These are phyloP conservation scores for Pollenia amentaria DNA, from an alignment of 2,888 invertebrate species.

Conservation along the genomic window DNA sequence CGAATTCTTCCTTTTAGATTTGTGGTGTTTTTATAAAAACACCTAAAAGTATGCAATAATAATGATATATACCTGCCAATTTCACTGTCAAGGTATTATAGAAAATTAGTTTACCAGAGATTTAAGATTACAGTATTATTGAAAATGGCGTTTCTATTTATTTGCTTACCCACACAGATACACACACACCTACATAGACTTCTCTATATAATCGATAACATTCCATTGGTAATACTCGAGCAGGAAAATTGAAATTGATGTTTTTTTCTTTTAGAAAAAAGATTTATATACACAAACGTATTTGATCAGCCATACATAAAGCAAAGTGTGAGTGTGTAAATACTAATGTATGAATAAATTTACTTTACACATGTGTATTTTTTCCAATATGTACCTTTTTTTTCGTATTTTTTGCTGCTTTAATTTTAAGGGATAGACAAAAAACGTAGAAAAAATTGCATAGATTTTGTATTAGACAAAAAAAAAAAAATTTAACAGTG, in stretches of 20 bases:
- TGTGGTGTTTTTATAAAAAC: conserved; percentile 44
- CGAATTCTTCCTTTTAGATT: conserved; percentile 15
- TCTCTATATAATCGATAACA: background rate
- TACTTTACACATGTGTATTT: conserved; percentile 55
- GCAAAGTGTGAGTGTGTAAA: conserved; percentile 55
- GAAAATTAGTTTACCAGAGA: conserved; percentile 83
- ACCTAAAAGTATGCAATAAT: conserved; percentile 73
- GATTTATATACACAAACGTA: conserved; percentile 18
- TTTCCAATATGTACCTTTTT: conserved; percentile 27
- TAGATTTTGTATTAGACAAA: conserved; percentile 35
- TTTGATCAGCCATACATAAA: background rate
- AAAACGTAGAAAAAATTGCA: background rate
- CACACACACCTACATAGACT: background rate
- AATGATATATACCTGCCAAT: conserved; percentile 79
- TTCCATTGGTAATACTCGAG: conserved; percentile 50
- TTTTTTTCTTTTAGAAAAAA: conserved; percentile 35
- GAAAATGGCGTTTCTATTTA: conserved; percentile 75
- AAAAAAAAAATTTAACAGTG: conserved; percentile 38
- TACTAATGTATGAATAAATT: conserved; percentile 65
- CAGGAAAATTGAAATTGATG: conserved; percentile 84
- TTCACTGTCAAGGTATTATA: conserved; percentile 83
- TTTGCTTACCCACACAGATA: conserved; percentile 62
- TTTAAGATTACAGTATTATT: conserved; percentile 77
- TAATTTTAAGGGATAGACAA: conserved; percentile 52
- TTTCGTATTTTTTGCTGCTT: conserved; percentile 1